A percentile compares a stretch with the other conserved stretches of the same genome.
These are phyloP conservation scores for Ctenosaura bakeri DNA, from an alignment of 2,797 vertebrate genomes.

Conservation along the genomic window DNA sequence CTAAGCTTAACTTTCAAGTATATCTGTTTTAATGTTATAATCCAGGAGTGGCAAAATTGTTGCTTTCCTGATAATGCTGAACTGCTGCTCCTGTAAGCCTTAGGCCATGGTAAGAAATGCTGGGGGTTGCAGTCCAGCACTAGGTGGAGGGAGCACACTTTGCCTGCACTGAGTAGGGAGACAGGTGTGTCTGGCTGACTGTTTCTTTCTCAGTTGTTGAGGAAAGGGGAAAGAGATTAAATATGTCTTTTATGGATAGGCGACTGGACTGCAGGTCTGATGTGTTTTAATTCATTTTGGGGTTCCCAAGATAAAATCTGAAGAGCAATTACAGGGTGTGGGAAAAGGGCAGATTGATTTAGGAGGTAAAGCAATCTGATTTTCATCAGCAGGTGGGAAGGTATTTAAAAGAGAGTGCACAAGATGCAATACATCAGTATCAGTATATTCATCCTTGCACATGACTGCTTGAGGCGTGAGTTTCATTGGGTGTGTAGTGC, in stretches of 20 bases:
- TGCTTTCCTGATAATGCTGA: too few relatives aligned
- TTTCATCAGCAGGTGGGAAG: neutral
- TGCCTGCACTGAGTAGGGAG: neutral
- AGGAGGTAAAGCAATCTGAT: neutral
- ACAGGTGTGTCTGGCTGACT: neutral
- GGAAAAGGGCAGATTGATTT: neutral
- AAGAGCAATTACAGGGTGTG: neutral
- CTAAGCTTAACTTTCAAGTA: neutral
- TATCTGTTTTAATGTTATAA: too few relatives aligned
- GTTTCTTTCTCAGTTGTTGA: neutral
- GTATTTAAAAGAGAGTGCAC: neutral
- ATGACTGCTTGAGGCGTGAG: neutral
- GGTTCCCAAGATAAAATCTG: neutral
- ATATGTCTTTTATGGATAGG: neutral
- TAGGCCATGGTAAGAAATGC: too few relatives aligned
- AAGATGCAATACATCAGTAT: too few relatives aligned
- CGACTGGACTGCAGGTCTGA: neutral
- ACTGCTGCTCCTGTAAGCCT: too few relatives aligned
- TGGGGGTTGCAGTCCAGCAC: too few relatives aligned
- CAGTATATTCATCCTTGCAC: too few relatives aligned
- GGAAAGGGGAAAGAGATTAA: neutral
- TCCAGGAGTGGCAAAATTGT: too few relatives aligned
- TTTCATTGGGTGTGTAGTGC: neutral
- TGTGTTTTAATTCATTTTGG: neutral
- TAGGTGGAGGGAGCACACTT: too few relatives aligned